A percentile compares a stretch with the other conserved stretches of the same genome.
Conservation (phyloP, 1,140 invertebrate species). For the Drosophila prosaltans region DNA sequence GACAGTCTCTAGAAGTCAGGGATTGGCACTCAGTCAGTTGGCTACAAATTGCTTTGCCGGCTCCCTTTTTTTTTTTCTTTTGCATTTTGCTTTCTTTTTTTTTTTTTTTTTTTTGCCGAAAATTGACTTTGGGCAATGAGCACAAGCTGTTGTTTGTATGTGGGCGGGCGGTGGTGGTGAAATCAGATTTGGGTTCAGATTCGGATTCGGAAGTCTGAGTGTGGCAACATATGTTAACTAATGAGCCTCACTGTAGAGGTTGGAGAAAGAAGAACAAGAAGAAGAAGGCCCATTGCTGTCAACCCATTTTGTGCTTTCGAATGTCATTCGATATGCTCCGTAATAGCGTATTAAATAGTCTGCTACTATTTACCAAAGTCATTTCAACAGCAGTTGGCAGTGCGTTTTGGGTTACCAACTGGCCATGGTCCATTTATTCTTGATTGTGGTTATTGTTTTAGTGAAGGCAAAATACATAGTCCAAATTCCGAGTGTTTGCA, state of each 20-base stretch:
- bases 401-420: slow-evolving; percentile 70
- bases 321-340: slow-evolving; percentile 78
- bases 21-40: slow-evolving; percentile 41
- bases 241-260: slow-evolving; percentile 54
- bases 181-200: slow-evolving; percentile 20
- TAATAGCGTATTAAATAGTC: slow-evolving; percentile 82
- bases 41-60: slow-evolving; percentile 59
- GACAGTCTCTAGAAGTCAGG: slow-evolving; percentile 22
- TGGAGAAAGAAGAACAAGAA: background rate
- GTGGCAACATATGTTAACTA: slow-evolving; percentile 79
- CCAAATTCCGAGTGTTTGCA: slow-evolving; percentile 38
- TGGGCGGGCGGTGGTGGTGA: slow-evolving; percentile 14
- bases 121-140: slow-evolving; percentile 80
- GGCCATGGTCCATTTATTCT: slow-evolving; percentile 36
- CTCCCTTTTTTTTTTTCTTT: slow-evolving; percentile 30
- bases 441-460: slow-evolving; percentile 59
- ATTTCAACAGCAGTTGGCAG: slow-evolving; percentile 60
- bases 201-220: slow-evolving; percentile 32
- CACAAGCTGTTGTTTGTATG: slow-evolving; percentile 71
- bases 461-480: slow-evolving; percentile 19
- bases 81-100: background rate
- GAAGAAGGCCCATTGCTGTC: slow-evolving; percentile 39
- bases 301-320: slow-evolving; percentile 46
- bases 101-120: slow-evolving; percentile 53
- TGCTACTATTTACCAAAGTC: slow-evolving; percentile 78